Conservation (phyloP, 2,797 vertebrate genomes). For the Acomys russatus region DNA sequence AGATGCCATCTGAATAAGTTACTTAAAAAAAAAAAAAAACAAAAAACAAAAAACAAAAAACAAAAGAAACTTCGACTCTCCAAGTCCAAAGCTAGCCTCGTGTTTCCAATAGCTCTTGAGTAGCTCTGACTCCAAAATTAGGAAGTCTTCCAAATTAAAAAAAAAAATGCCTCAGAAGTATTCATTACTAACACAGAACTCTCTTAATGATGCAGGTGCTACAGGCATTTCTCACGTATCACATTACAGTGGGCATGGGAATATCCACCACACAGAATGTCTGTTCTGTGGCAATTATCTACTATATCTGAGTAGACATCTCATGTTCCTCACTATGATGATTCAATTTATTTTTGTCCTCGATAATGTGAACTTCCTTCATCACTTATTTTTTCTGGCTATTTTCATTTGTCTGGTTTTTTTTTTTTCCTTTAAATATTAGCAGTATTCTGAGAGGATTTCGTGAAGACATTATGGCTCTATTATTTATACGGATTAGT, state of each 20-base stretch:
- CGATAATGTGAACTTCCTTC: not conserved
- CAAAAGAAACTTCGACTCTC: not conserved
- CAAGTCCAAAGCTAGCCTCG: not conserved
- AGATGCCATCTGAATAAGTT: too few species aligned
- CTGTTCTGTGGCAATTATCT: not conserved
- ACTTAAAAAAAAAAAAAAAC: too few species aligned
- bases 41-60: too few species aligned
- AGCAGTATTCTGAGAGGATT: constrained; percentile 37
- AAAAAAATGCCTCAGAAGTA: not conserved
- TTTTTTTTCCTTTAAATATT: constrained; percentile 49
- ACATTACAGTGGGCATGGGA: not conserved
- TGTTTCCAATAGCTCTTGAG: not conserved
- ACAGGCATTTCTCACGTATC: not conserved
- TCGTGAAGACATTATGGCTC: not conserved
- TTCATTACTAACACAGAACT: not conserved
- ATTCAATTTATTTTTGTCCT: not conserved
- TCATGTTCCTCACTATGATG: not conserved
- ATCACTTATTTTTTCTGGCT: not conserved
- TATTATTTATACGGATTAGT: constrained; percentile 33
- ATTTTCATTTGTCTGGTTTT: not conserved
- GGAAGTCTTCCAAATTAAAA: not conserved
- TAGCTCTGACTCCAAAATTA: constrained; percentile 19
- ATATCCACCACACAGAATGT: constrained; percentile 10
- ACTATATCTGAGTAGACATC: constrained; percentile 12
- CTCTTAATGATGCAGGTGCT: not conserved